A percentile compares a stretch with the other conserved stretches of the same genome.
phyloP scores from a whole-genome alignment of 2,888 invertebrate species.

The Dorcus hopei region DNA sequence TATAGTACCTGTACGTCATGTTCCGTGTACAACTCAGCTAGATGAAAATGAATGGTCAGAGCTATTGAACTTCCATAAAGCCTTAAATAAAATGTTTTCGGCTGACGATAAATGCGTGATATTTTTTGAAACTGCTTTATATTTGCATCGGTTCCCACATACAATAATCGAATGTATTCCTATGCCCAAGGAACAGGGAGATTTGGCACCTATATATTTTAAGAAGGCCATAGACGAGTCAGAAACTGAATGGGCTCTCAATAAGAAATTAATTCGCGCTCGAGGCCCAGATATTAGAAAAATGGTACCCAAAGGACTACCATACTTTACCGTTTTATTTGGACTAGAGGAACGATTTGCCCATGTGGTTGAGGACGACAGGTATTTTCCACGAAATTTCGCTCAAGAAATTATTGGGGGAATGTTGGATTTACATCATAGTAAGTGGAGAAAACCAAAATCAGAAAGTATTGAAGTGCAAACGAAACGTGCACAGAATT shows the following conservation, averaged over 20 bases:
- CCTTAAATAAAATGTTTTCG: constrained; percentile 72
- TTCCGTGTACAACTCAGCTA: constrained; percentile 72
- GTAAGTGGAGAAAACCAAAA: constrained; percentile 80
- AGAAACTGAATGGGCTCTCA: constrained; percentile 92
- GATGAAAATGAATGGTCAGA: constrained; percentile 96
- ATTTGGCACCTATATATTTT: constrained; percentile 92
- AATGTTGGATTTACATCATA: constrained; percentile 84
- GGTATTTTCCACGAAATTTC: constrained; percentile 81
- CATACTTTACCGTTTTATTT: constrained; percentile 94
- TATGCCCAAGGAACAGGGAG: constrained; percentile 75
- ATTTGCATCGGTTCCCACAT: constrained; percentile 64
- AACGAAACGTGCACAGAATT: constrained; percentile 70
- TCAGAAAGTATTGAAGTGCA: constrained; percentile 73
- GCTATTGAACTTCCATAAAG: constrained; percentile 74
- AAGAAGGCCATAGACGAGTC: constrained; percentile 96
- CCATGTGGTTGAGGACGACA: constrained; percentile 94
- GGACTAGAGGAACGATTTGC: constrained; percentile 90
- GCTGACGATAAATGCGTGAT: constrained; percentile 74
- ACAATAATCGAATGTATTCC: constrained; percentile 89
- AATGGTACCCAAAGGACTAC: constrained; percentile 87
- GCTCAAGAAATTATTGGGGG: constrained; percentile 96
- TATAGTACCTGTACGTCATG: constrained; percentile 80
- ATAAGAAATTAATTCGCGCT: constrained; percentile 83
- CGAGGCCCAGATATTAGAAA: constrained; percentile 69
- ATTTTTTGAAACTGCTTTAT: constrained; percentile 84